Evolutionary conservation across 2,113 vertebrate species (phyloP).

Genomic region (Guaruba guarouba): DNA sequence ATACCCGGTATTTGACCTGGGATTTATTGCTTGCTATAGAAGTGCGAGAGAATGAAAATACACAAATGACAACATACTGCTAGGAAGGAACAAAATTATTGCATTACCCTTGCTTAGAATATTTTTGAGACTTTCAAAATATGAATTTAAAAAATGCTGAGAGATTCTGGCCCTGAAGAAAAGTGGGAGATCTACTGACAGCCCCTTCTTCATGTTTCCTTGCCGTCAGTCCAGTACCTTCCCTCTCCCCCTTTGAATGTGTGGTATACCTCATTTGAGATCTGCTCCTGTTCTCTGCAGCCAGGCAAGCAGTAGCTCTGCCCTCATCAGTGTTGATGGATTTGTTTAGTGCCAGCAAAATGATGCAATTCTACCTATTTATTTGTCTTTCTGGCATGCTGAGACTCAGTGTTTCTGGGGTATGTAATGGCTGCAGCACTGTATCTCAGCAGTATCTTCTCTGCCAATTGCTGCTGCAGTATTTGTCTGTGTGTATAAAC

Average conservation of each 20-base stretch:
- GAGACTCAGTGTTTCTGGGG: slow-evolving; percentile 1
- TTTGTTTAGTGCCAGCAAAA: slow-evolving; percentile 25
- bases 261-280: neutral
- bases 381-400: slow-evolving; percentile 5
- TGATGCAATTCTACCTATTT: slow-evolving; percentile 20
- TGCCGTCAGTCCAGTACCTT: neutral
- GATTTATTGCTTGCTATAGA: neutral
- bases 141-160: neutral
- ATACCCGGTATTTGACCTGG: neutral
- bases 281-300: neutral
- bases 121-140: neutral
- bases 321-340: neutral
- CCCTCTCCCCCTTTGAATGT: neutral
- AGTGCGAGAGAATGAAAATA: neutral
- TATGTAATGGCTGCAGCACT: slow-evolving; percentile 5
- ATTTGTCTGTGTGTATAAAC: slow-evolving; percentile 39
- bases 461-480: slow-evolving; percentile 11
- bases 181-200: neutral
- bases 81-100: neutral
- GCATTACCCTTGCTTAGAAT: neutral
- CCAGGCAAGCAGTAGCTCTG: neutral
- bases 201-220: neutral
- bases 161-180: neutral
- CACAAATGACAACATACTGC: neutral
- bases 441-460: neutral